phyloP scores from a whole-genome alignment of 2,797 vertebrate genomes.

The Sphenopsis melanotis region DNA sequence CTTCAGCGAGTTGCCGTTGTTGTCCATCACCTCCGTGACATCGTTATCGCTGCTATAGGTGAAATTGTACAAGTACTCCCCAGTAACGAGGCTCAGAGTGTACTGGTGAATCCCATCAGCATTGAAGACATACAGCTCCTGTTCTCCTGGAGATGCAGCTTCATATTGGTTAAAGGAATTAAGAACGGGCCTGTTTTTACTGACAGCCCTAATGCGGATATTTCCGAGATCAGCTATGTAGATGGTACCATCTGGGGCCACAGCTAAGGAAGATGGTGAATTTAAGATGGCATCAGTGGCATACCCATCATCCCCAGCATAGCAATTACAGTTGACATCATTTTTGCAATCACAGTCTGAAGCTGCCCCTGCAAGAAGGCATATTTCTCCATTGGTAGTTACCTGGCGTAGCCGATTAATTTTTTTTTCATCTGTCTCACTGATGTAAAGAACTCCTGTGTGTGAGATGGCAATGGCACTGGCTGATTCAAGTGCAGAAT shows the following conservation, averaged over 20 bases:
- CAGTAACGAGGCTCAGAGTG: constrained; percentile 93
- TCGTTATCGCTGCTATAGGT: constrained; percentile 89
- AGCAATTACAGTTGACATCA: constrained; percentile 98
- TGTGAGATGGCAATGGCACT: constrained; percentile 95
- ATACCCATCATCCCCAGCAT: constrained; percentile 96
- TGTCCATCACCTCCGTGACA: constrained; percentile 87
- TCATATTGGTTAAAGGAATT: constrained; percentile 89
- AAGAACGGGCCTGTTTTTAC: constrained; percentile 88
- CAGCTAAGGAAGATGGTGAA: constrained; percentile 92
- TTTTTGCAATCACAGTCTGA: constrained; percentile 99
- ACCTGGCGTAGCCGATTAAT: constrained; percentile 97
- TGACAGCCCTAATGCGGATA: constrained; percentile 94
- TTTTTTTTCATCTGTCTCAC: constrained; percentile 98
- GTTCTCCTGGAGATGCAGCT: constrained; percentile 92
- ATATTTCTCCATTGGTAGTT: constrained; percentile 96
- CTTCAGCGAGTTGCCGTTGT: constrained; percentile 92
- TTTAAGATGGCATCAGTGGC: constrained; percentile 95
- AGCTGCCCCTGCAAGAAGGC: constrained; percentile 91
- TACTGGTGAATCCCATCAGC: constrained; percentile 93
- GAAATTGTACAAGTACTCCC: constrained; percentile 95
- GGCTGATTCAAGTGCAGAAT: constrained; percentile 94
- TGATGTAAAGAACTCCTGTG: constrained; percentile 94
- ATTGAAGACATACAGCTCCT: constrained; percentile 96
- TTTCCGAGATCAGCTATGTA: constrained; percentile 98
- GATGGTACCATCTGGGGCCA: constrained; percentile 93